Base-by-base conservation (phyloP, 1,140 invertebrate species). In the Lysiphlebus fabarum region DNA sequence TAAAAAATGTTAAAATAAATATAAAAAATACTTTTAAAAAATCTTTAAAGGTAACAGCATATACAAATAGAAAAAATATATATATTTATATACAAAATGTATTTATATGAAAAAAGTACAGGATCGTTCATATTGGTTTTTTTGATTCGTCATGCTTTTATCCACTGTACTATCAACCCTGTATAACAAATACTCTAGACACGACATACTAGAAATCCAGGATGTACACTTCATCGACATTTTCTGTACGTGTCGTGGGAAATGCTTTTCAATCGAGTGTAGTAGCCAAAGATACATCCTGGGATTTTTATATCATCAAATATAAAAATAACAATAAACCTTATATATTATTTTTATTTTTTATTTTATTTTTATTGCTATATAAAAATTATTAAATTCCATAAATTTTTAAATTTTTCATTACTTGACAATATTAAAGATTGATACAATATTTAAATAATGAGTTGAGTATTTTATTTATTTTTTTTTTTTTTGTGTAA, bases 151-250 rank as follows among this genome's bases (percentile, higher is more conserved):
- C 38, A 47, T 17, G 1, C 17, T 3, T 17, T 17, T 17, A 17
- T 17, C 17, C 17, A 17, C 17, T 17, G 17, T 17, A 17, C 17
- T 17, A 17, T 17, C 17, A 17, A 17, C 40, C 53, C 9, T 45
- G 43, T 36, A 47, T 17, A 17, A 17, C 17, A 17, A 17, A 17
- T 11, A 38, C 54, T 14, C 36, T 8, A 40, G 7, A 40, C 7
- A 8, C 7, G 10, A 38, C 26, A 43, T 12, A 42, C 11, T 45
- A 26, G 44, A 45, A 56, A 56, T 56, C 43, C 43, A 56, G 54
- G 54, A 56, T 56, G 54, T 56, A 56, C 54, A 56, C 43, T 56
- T 56, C 42, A 47, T 56, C 54, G 54, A 36, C 9, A 33, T 45
- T 56, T 45, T 37, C n/a, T 45, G 33, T 43, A 43, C 43, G 54